phyloP scores from a whole-genome alignment of 2,888 invertebrate species.

The Ethmia dodecea region DNA sequence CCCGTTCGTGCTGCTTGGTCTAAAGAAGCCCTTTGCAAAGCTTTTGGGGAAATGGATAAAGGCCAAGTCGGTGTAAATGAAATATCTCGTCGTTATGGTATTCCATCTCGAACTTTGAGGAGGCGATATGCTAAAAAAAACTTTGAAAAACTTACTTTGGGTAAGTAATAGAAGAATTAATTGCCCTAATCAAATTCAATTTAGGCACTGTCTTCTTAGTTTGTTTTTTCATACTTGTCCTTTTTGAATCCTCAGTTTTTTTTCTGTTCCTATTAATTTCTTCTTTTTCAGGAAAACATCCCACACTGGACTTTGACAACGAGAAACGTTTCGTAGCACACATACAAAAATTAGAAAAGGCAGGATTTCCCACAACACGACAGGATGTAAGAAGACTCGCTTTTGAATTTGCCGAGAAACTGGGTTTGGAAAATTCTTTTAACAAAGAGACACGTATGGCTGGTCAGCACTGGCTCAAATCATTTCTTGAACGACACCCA shows the following conservation, averaged over 20 bases:
- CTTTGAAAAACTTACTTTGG: not conserved
- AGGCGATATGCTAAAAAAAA: too few relatives aligned
- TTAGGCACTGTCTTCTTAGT: too few relatives aligned
- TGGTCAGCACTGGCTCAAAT: conserved; percentile 3
- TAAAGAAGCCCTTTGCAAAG: not conserved
- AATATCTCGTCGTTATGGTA: not conserved
- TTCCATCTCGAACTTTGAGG: not conserved
- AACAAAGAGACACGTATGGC: conserved; percentile 5
- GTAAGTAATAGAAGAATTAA: not conserved
- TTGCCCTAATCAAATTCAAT: too few relatives aligned
- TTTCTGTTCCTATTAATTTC: too few relatives aligned
- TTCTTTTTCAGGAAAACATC: conserved; percentile 3
- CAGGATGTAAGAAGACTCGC: conserved; percentile 3
- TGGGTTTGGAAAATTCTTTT: conserved; percentile 4
- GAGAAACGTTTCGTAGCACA: conserved; percentile 5
- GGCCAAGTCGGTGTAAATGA: not conserved
- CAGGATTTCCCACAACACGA: conserved; percentile 5
- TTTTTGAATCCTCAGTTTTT: too few relatives aligned
- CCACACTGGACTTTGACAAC: conserved; percentile 1
- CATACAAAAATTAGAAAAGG: conserved; percentile 5
- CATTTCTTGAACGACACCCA: conserved; percentile 11
- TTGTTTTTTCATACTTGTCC: too few relatives aligned
- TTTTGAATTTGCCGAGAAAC: conserved; percentile 11
- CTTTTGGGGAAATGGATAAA: not conserved
- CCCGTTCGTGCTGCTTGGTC: conserved; percentile 10